Base-by-base conservation (phyloP, 2,113 vertebrate species). In the Phaethornis superciliosus region DNA sequence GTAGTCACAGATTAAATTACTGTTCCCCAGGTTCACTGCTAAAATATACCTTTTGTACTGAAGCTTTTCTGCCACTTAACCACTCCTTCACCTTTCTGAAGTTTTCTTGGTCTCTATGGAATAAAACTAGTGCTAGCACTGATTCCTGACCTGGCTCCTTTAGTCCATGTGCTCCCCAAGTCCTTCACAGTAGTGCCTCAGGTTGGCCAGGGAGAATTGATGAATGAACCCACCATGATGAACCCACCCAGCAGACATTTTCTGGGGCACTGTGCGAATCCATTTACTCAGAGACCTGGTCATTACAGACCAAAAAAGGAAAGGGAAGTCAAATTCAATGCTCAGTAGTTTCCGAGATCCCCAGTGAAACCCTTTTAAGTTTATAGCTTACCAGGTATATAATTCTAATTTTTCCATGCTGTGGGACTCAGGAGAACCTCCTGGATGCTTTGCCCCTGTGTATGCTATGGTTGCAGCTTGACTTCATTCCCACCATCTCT, bases 391-490 rank as follows among this genome's bases (percentile, higher is more conserved):
- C 23, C 30, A 23, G 24, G 14, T 33, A 35, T 16, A 46, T 44
- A 52, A 26, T 26, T 30, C 42, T 30, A 32, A 32, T 6, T 3
- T 80, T 64, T 42, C 24, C 35, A 1, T 22, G 21, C 14, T 62
- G 42, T 20, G 35, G 24, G 40, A 77, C 40, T 33, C 19, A 21
- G 56, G 30, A 63, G 18, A 14, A 77, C 26, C 21, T 42, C 40
- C 16, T 33, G 30, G 11, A 15, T 77, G 24, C 40, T 82, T 9
- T 16, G 33, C 12, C 40, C 40, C 14, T 10, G 9, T 32, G 5
- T n/a, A 17, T 37, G 4, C 33, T 44, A 7, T 3, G 2, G 9
- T 8, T 1, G 0, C 49, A 59, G 11, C 22, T 46, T 46, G 44
- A 59, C 18, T 58, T 12, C n/a, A 24, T 71, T 44, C 32, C 32